Evolutionary conservation across 2,888 invertebrate genomes (phyloP).

Genomic region (Drosophila anomalipes): DNA sequence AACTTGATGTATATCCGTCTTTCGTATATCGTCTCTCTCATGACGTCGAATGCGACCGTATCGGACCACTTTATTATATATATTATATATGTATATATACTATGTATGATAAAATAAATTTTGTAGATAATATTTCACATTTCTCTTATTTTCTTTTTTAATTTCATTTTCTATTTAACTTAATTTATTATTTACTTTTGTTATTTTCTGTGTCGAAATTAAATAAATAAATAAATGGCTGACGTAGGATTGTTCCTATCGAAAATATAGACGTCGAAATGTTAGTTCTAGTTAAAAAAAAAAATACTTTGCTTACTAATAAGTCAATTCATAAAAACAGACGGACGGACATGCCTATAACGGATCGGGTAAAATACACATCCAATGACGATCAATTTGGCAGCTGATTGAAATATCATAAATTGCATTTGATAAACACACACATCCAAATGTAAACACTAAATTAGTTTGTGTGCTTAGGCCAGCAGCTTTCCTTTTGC

Average conservation of each 20-base stretch:
- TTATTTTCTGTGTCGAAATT: background rate
- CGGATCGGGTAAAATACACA: background rate
- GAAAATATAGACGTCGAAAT: background rate
- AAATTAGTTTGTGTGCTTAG: background rate
- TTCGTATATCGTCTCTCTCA: background rate
- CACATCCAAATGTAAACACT: background rate
- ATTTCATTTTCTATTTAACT: background rate
- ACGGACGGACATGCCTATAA: background rate
- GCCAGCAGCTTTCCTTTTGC: conserved; percentile 27
- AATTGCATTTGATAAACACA: background rate
- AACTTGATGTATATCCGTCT: background rate
- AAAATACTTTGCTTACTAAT: background rate
- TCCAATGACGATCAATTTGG: background rate
- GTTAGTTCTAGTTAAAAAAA: background rate
- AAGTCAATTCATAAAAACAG: background rate
- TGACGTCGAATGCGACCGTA: background rate
- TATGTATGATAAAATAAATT: background rate
- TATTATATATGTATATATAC: background rate
- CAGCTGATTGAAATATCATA: background rate
- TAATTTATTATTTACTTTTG: background rate
- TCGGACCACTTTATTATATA: too few relatives aligned
- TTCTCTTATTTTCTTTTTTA: background rate
- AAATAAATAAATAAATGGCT: background rate
- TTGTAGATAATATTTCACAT: background rate
- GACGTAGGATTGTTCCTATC: background rate